phyloP scores from a whole-genome alignment of 2,888 invertebrate genomes.

The Volucella zonaria region DNA sequence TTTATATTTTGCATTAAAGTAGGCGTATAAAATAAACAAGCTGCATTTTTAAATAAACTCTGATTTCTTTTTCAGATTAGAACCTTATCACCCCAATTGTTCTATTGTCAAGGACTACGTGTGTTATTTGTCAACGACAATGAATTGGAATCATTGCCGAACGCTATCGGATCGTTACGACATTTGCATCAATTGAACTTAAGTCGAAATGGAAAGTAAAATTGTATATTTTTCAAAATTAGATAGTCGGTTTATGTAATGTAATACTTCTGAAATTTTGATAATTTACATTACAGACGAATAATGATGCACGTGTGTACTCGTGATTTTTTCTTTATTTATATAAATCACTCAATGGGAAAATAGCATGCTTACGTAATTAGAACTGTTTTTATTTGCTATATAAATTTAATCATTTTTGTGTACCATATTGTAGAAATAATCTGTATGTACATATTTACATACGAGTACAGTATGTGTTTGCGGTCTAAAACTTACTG shows the following conservation, averaged over 20 bases:
- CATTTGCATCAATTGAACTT: conserved; percentile 92
- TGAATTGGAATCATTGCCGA: conserved; percentile 92
- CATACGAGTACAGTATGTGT: no score
- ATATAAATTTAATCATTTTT: background rate
- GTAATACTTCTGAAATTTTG: background rate
- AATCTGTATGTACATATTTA: no score
- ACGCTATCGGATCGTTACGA: conserved; percentile 92
- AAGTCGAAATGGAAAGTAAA: conserved; percentile 89
- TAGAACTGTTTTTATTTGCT: background rate
- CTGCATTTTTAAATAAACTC: background rate
- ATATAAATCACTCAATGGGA: no score
- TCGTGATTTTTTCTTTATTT: no score
- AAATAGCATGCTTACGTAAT: no score
- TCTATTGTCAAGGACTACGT: conserved; percentile 95
- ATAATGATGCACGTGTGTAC: no score
- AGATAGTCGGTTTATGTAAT: no score
- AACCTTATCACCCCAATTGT: conserved; percentile 92
- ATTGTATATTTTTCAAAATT: conserved; percentile 4
- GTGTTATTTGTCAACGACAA: conserved; percentile 94
- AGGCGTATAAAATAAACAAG: no score
- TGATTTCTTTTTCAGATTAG: conserved; percentile 84
- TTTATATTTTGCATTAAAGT: no score
- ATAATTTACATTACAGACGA: background rate
- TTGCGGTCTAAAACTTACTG: no score
- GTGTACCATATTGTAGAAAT: no score